Evolutionary conservation across 1,140 invertebrate genomes (phyloP).

Genomic region (Bombyx mandarina): DNA sequence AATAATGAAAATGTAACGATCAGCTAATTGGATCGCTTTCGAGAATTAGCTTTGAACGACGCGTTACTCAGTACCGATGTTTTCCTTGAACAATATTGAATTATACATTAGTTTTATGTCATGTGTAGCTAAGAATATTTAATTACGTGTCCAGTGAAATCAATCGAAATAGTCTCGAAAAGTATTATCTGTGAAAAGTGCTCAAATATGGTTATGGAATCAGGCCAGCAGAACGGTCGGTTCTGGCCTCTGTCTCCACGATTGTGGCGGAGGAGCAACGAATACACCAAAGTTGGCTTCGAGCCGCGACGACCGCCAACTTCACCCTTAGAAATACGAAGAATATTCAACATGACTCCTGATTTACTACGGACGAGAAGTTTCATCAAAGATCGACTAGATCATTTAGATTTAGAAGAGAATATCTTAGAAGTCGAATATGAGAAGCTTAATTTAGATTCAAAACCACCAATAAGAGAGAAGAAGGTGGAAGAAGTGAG

Average conservation of each 20-base stretch:
- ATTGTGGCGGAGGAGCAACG: slow-evolving; percentile 56
- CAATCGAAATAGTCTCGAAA: slow-evolving; percentile 6
- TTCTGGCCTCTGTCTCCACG: slow-evolving; percentile 61
- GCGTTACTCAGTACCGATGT: no score
- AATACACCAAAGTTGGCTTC: slow-evolving; percentile 61
- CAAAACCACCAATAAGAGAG: slow-evolving; percentile 51
- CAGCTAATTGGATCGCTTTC: no score
- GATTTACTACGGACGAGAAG: slow-evolving; percentile 48
- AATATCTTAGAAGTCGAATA: slow-evolving; percentile 16
- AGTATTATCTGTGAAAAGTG: background rate
- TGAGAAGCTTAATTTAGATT: slow-evolving; percentile 37
- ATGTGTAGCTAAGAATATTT: no score
- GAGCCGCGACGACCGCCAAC: slow-evolving; percentile 52
- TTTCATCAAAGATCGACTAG: slow-evolving; percentile 46
- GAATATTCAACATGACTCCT: slow-evolving; percentile 41
- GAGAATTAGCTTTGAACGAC: no score
- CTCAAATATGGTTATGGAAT: slow-evolving; percentile 62
- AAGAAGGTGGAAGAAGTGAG: slow-evolving; percentile 45
- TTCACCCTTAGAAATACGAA: slow-evolving; percentile 41
- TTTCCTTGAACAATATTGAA: no score
- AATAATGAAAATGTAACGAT: background rate
- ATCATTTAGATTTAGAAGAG: slow-evolving; percentile 47
- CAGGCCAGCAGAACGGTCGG: slow-evolving; percentile 41
- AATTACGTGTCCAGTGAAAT: slow-evolving; percentile 1
- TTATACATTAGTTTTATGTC: no score